Conservation (phyloP, 2,797 vertebrate species). For the Acipenser oxyrinchus region DNA sequence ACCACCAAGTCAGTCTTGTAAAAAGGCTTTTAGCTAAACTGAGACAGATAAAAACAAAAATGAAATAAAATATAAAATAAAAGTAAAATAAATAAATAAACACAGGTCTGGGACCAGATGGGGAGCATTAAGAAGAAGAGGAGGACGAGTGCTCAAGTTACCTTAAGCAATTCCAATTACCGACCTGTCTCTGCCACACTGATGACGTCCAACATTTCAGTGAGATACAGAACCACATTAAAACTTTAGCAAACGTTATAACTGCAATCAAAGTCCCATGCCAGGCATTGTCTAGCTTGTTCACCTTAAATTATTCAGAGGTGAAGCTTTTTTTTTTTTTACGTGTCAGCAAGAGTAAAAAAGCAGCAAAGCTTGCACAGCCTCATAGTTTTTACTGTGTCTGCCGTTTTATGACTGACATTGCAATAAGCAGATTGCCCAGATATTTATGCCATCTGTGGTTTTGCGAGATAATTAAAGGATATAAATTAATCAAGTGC, state of each 20-base stretch:
- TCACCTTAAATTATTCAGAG: slow-evolving; percentile 85
- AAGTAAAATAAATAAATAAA: too few species aligned
- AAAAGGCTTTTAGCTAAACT: too few species aligned
- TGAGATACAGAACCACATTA: slow-evolving; percentile 40
- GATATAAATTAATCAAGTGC: slow-evolving; percentile 99
- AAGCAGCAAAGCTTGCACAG: slow-evolving; percentile 68
- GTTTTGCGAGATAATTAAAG: slow-evolving; percentile 99
- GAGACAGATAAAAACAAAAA: too few species aligned
- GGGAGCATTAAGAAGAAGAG: too few species aligned
- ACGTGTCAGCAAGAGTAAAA: slow-evolving; percentile 59
- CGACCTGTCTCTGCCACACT: too few species aligned
- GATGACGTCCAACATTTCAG: slow-evolving; percentile 1
- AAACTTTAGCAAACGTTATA: slow-evolving; percentile 44
- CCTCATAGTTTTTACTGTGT: slow-evolving; percentile 90
- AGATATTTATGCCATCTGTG: slow-evolving; percentile 99
- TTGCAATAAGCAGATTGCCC: slow-evolving; percentile 99
- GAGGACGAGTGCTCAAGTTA: too few species aligned
- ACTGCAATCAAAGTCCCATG: slow-evolving; percentile 45
- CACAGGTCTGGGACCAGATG: too few species aligned
- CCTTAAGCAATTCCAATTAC: too few species aligned
- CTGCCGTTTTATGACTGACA: slow-evolving; percentile 98
- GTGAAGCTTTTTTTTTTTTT: slow-evolving; percentile 46
- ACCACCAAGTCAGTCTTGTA: too few species aligned
- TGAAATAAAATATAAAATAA: too few species aligned
- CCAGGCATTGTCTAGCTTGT: slow-evolving; percentile 76